Evolutionary conservation across 2,113 vertebrate genomes (phyloP).

Genomic region (Upupa epops): DNA sequence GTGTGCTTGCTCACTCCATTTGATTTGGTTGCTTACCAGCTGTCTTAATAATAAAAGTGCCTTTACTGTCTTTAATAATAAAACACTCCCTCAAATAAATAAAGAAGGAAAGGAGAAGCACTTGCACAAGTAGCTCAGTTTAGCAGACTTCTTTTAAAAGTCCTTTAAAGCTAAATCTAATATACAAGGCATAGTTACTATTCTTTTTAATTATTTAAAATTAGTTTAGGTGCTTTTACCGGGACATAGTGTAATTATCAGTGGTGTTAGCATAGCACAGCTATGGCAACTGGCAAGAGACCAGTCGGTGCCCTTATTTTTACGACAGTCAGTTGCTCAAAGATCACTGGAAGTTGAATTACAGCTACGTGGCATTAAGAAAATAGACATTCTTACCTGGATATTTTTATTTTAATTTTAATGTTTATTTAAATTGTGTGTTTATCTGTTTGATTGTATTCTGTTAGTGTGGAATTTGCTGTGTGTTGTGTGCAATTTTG

Average conservation of each 20-base stretch:
- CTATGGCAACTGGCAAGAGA: background rate
- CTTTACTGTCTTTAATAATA: background rate
- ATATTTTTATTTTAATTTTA: background rate
- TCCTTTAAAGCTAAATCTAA: background rate
- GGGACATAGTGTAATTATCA: background rate
- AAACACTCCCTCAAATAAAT: background rate
- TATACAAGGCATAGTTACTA: fast-evolving
- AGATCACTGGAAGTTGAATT: background rate
- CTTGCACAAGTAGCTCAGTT: background rate
- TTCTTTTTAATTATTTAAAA: no score
- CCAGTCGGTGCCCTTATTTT: background rate
- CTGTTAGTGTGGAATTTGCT: background rate
- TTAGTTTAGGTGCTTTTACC: fast-evolving
- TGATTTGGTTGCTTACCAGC: background rate
- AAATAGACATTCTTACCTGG: background rate
- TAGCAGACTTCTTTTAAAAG: background rate
- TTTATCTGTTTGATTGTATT: no score
- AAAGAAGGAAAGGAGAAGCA: background rate
- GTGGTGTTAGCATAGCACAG: background rate
- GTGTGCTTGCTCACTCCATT: background rate
- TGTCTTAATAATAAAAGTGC: background rate
- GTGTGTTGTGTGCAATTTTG: background rate
- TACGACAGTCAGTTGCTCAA: background rate
- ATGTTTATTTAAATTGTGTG: no score
- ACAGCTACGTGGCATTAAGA: fast-evolving